These are phyloP conservation scores for Tapera naevia DNA, from an alignment of 2,797 vertebrate genomes.

Conservation along the genomic window DNA sequence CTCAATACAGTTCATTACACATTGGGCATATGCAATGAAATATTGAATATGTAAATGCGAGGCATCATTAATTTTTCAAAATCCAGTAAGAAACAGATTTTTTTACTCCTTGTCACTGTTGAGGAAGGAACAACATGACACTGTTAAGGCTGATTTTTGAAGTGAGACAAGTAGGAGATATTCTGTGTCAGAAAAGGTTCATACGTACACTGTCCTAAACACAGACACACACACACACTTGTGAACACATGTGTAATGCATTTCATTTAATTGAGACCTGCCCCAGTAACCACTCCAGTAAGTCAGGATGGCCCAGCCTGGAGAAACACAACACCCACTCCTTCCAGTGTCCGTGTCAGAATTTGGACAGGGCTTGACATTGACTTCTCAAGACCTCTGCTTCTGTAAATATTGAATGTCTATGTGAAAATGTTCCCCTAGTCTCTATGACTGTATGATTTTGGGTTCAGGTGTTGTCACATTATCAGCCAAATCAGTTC, in stretches of 20 bases:
- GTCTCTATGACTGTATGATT: background rate
- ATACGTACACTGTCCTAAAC: background rate
- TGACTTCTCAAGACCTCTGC: background rate
- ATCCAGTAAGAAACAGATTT: background rate
- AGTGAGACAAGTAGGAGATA: background rate
- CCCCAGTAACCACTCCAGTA: background rate
- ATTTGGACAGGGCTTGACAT: background rate
- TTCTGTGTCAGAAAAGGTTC: background rate
- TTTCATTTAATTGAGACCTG: background rate
- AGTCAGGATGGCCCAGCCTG: background rate
- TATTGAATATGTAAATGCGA: background rate
- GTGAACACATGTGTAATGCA: background rate
- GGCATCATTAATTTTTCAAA: background rate
- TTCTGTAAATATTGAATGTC: rapidly evolving
- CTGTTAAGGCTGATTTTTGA: background rate
- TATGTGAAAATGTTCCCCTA: background rate
- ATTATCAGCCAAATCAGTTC: background rate
- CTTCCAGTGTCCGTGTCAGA: no score
- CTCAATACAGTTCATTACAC: background rate
- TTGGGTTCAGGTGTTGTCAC: background rate
- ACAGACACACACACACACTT: rapidly evolving
- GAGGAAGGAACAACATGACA: background rate
- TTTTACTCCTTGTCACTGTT: background rate
- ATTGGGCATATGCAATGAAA: background rate
- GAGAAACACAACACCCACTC: background rate